Evolutionary conservation across 1,140 invertebrate genomes (phyloP).

Genomic region (Drosophila lacertosa): DNA sequence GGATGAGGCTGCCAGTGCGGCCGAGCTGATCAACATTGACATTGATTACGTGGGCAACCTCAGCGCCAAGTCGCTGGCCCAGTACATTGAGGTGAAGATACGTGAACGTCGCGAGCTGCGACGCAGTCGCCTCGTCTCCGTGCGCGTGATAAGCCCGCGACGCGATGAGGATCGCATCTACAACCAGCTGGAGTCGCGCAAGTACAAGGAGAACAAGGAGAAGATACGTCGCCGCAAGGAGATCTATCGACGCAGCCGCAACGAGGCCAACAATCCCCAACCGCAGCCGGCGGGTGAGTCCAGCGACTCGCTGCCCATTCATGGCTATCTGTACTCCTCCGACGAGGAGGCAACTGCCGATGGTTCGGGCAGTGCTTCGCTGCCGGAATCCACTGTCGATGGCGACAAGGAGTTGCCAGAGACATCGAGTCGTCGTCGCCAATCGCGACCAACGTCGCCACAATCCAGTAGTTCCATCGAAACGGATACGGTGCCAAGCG

Average conservation of each 20-base stretch:
- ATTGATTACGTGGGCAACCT: slow-evolving; percentile 54
- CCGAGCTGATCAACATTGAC: slow-evolving; percentile 56
- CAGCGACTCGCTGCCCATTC: slow-evolving; percentile 64
- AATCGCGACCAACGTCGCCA: not conserved
- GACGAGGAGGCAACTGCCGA: slow-evolving; percentile 65
- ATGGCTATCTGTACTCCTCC: slow-evolving; percentile 76
- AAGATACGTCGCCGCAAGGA: slow-evolving; percentile 90
- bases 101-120: slow-evolving; percentile 62
- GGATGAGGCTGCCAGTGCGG: slow-evolving; percentile 19
- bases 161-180: slow-evolving; percentile 90
- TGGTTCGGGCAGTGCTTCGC: not conserved
- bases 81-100: slow-evolving; percentile 65
- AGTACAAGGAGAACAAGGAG: slow-evolving; percentile 91
- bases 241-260: slow-evolving; percentile 84
- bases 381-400: slow-evolving; percentile 3
- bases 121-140: slow-evolving; percentile 86
- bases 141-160: slow-evolving; percentile 90
- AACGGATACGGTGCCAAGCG: slow-evolving; percentile 3
- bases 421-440: slow-evolving; percentile 46
- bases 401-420: slow-evolving; percentile 83
- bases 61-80: slow-evolving; percentile 55
- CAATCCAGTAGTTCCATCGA: slow-evolving; percentile 1
- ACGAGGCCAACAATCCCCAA: slow-evolving; percentile 16
- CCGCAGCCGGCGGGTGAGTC: slow-evolving; percentile 7
- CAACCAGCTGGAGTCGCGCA: slow-evolving; percentile 87